Conservation (phyloP, 2,888 invertebrate genomes). For the Sarcophaga variegata region DNA sequence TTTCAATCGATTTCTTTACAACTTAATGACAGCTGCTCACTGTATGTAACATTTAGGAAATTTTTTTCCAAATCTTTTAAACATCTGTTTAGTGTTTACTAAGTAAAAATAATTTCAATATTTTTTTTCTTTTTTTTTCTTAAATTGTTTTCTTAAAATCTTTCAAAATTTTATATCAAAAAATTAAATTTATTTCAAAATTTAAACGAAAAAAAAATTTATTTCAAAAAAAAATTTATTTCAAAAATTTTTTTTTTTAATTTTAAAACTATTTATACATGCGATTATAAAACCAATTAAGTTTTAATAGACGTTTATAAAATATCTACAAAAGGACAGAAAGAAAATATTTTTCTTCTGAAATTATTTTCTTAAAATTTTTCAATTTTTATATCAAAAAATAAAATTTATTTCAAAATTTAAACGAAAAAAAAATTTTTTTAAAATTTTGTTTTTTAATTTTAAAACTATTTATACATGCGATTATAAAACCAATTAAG, state of each 20-base stretch:
- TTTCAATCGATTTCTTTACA: no score
- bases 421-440: no score
- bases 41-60: neutral
- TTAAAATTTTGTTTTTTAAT: neutral
- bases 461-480: slow-evolving; percentile 37
- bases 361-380: no score
- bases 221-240: neutral
- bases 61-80: neutral
- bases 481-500: slow-evolving; percentile 44
- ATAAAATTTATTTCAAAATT: neutral
- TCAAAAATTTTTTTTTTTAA: neutral
- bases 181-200: neutral
- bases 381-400: neutral
- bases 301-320: slow-evolving; percentile 15
- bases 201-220: neutral
- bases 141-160: neutral
- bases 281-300: slow-evolving; percentile 47
- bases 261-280: slow-evolving; percentile 30
- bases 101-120: no score
- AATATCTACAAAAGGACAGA: neutral
- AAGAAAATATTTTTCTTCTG: neutral
- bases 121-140: no score
- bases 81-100: neutral
- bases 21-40: no score
- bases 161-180: neutral